Base-by-base conservation (phyloP, 2,113 vertebrate genomes). In the Alethe castanea region DNA sequence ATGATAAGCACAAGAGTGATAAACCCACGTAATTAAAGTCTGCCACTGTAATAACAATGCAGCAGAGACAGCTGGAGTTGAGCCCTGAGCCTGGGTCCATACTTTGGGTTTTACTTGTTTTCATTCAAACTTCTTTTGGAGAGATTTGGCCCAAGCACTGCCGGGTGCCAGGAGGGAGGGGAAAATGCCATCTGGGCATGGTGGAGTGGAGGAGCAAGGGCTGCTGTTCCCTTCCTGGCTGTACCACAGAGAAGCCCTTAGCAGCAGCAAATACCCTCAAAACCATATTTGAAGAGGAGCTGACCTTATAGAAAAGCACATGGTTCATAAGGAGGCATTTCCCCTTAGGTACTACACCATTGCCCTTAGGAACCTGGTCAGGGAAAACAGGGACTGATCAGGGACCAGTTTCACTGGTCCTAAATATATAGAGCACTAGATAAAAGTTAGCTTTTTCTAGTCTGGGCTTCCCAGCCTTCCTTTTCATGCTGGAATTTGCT, bases 11-110 rank as follows among this genome's bases (percentile, higher is more conserved):
- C 62, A 86, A 81, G 78, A 88, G 59, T 3, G 19, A 92, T 87
- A 90, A 95, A 94, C 16, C n/a, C 50, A 29, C 5, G 2, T 95
- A 93, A 95, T 95, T 94, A 95, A 93, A 94, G 88, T 79, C 95
- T 94, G 81, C 84, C 0, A 7, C n/a, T 80, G 15, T 57, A 80
- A 94, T 80, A 90, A 45, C 0, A 0, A 24, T 65, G 45, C 70
- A 69, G 59, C 50, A 53, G 71, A 69, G 90, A 48, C 69, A 84
- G 69, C 56, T 67, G 84, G 35, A 76, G n/a, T 78, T 67, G 45
- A 57, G 59, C 23, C 54, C 50, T 73, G 45, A 88, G 61, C 6
- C 0, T 16, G 6, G 19, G 38, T 47, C 77, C 42, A 6, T 2
- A 5, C 45, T 71, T 72, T 72, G 36, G 24, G 10, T 56, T 81